phyloP scores from a whole-genome alignment of 2,797 vertebrate species.

The Steatocranus sp. region DNA sequence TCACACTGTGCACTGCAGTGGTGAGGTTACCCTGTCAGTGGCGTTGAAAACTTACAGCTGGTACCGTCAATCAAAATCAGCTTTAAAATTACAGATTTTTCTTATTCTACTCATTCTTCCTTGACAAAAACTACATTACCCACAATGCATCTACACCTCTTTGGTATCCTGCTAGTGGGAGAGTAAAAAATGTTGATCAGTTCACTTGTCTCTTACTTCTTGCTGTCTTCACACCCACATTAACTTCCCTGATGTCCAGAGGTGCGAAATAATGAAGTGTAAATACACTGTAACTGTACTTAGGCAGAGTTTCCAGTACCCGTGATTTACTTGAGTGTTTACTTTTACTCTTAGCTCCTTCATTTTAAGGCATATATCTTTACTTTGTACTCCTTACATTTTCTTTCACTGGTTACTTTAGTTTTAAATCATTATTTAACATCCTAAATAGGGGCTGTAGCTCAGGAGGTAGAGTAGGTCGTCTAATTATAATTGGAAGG shows the following conservation, averaged over 20 bases:
- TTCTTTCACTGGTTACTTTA: neutral
- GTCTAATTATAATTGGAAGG: neutral
- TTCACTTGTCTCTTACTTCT: neutral
- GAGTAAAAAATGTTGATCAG: neutral
- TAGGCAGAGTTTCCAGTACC: neutral
- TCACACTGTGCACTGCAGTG: neutral
- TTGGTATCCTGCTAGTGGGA: neutral
- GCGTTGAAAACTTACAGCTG: neutral
- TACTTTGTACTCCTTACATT: neutral
- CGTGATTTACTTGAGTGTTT: neutral
- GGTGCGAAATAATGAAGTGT: neutral
- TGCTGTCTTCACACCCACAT: neutral
- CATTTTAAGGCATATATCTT: rapidly evolving
- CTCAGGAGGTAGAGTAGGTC: neutral
- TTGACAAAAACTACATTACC: neutral
- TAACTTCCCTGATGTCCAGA: neutral
- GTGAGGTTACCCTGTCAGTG: neutral
- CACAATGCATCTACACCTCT: neutral
- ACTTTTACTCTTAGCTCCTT: neutral
- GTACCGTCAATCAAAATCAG: neutral
- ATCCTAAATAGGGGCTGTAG: neutral
- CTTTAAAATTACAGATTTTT: neutral
- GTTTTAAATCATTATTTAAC: neutral
- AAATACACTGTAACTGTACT: neutral
- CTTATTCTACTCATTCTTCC: neutral